Base-by-base conservation (phyloP, 2,113 vertebrate species). In the Corvus moneduloides region DNA sequence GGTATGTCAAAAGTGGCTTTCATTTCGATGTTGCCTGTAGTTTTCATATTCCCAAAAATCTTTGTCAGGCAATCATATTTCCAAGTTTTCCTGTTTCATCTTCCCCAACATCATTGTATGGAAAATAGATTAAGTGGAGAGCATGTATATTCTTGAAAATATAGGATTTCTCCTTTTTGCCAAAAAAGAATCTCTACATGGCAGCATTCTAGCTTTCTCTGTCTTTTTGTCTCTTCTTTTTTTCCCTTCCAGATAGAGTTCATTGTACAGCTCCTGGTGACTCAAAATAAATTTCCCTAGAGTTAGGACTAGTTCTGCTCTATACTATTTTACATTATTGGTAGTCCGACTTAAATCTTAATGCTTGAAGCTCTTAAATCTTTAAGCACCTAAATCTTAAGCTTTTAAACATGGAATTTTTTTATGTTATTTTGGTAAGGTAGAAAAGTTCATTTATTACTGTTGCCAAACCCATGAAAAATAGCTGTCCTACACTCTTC, bases 191-290 rank as follows among this genome's bases (percentile, higher is more conserved):
- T 30, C 27, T 69, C 23, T 56, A 30, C 8, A 51, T 16, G 37
- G 11, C 7, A 56, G 2, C 2, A 67, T 52, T 86, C 18, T 61
- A n/a, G 33, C 2, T 67, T n/a, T 90, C 23, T 72, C 2, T 44
- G 4, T n/a, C 5, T 43, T n/a, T 84, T 32, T 61, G 6, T 68
- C 4, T 52, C 2, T 16, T 41, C 12, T 8, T 11, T 22, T 23
- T n/a, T 6, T 11, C 3, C 24, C 1, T 5, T 46, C 6, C 30
- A 39, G 4, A 16, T 1, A 51, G 30, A 82, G 5, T 24, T 58
- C 18, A 55, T 59, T 67, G 28, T 73, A 10, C 23, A 76, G 39
- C 20, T 64, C 15, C 48, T 8, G 4, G 22, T 9, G 51, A 61
- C 13, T 48, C 0, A 88, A 64, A 79, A 46, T 16, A 67, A n/a